Evolutionary conservation across 2,113 vertebrate genomes (phyloP).

Genomic region (Cynoglossus semilaevis): DNA sequence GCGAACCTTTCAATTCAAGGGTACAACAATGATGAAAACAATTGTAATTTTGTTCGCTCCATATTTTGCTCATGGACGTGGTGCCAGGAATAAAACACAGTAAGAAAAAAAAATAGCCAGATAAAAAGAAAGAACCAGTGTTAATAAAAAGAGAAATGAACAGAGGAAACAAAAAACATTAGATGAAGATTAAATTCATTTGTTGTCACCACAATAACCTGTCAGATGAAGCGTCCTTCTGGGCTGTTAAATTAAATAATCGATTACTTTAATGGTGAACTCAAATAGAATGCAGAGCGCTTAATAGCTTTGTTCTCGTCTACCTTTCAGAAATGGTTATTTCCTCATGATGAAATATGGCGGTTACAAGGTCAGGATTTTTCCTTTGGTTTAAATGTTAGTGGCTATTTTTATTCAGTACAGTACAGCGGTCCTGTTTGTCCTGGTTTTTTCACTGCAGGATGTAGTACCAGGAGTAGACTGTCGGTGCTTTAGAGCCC

Average conservation of each 20-base stretch:
- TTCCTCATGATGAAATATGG: conserved; percentile 4
- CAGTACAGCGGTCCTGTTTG: not conserved
- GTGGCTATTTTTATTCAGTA: not conserved
- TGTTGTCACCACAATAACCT: conserved; percentile 22
- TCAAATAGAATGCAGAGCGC: conserved; percentile 11
- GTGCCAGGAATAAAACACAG: conserved; percentile 1
- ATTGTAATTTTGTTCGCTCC: conserved; percentile 1
- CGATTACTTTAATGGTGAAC: conserved; percentile 36
- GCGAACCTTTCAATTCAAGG: too few relatives aligned
- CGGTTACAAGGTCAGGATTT: conserved; percentile 12
- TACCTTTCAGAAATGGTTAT: conserved; percentile 3
- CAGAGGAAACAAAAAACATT: conserved; percentile 30
- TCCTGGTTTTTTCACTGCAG: not conserved
- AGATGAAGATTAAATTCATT: conserved; percentile 37
- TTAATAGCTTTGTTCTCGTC: conserved; percentile 10
- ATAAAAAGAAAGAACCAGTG: conserved; percentile 8
- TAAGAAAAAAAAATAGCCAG: not conserved
- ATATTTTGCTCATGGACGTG: not conserved
- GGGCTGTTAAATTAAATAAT: conserved; percentile 31
- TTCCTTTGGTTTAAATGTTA: not conserved
- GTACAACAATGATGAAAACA: not conserved
- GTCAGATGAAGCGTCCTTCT: conserved; percentile 4
- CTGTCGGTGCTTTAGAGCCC: too few relatives aligned
- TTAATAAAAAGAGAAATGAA: conserved; percentile 25
- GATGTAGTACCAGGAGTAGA: too few relatives aligned